Evolutionary conservation across 30 jellyfish, hydroid and myxozoan genomes (phyloP), one percentile per base, ranked within the genome.

Genomic region (Pseudorhiza aurosa): DNA sequence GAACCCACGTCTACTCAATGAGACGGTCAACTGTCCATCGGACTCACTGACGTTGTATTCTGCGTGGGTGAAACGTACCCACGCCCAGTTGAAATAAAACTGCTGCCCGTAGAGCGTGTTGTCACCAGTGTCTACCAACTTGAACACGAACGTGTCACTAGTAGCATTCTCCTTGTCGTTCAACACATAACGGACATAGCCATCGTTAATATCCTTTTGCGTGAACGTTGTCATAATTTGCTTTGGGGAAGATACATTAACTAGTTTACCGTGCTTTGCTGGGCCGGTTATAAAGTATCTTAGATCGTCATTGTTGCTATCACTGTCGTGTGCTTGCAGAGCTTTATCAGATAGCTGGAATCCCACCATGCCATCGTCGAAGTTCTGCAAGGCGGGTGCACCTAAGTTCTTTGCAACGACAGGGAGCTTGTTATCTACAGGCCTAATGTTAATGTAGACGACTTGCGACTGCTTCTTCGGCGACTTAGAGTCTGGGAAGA

Each of bases 41-140:
- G 97, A 73, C 71, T 94, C 99, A 31, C 90, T 82, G 33, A 81
- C 95, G 56, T 44, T 70, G 89, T 58, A 87, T 15, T 47, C 83
- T 11, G 78, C 55, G 47, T 69, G 60, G 21, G 83, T 40, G 49
- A 94, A 75, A 1, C 40, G 33, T 9, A 94, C 95, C 96, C 96
- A 77, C 33, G 99, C 92, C 99, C 99, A 94, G 44, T 94, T 87
- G 72, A 94, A 51, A 58, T 82, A 65, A 49, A 94, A 87, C 70
- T 74, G 82, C 65, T 94, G 96, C 25, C 87, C 95, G 26, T 59
- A 45, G 10, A 87, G 77, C 22, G 62, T 73, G 79, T 94, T 94
- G 19, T 68, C 89, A n/a, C 90, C 94, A 17, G 82, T 81, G 72
- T 94, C 99, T 21, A 60, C 57, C 39, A 94, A 67, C 58, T 77